phyloP scores from a whole-genome alignment of 2,797 vertebrate species.

The Octomys mimax region DNA sequence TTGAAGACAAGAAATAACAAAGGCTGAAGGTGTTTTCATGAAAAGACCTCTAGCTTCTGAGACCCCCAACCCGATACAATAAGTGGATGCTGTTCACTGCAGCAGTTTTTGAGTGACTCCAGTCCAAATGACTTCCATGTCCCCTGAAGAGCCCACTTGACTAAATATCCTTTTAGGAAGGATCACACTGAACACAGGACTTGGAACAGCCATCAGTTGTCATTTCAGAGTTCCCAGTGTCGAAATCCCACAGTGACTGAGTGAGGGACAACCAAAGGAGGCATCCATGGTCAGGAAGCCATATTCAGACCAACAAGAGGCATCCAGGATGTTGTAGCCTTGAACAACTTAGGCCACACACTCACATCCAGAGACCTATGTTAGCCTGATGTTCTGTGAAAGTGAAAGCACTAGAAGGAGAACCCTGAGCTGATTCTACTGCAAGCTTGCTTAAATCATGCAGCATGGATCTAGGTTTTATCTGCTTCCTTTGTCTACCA shows the following conservation, averaged over 20 bases:
- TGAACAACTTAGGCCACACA: background rate
- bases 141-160: background rate
- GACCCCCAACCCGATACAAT: background rate
- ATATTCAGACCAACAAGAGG: no score
- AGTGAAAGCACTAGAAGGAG: background rate
- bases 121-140: background rate
- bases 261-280: background rate
- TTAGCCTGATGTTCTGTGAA: background rate
- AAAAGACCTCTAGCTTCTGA: background rate
- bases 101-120: background rate
- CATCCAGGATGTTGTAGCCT: no score
- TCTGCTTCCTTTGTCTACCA: no score
- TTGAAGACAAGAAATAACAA: background rate
- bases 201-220: background rate
- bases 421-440: background rate
- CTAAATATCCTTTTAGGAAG: background rate
- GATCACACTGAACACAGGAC: background rate
- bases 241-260: background rate
- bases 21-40: no score
- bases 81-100: background rate
- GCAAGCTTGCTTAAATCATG: background rate
- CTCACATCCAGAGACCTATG: background rate
- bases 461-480: no score
- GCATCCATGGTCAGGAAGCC: no score
- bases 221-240: background rate